phyloP scores from a whole-genome alignment of 2,797 vertebrate genomes.

The Parambassis ranga region DNA sequence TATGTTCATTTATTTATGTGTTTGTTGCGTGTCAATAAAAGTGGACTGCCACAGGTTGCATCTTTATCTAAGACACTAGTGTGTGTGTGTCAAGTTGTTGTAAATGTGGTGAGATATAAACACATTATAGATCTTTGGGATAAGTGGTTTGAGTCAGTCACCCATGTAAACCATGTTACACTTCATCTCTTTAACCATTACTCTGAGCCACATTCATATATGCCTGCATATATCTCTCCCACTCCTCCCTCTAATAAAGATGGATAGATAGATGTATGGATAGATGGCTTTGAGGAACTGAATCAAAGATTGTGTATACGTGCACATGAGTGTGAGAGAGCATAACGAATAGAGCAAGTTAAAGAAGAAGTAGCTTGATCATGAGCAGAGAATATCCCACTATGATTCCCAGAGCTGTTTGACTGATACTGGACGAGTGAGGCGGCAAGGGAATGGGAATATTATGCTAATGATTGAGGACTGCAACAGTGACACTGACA shows the following conservation, averaged over 20 bases:
- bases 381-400: constrained; percentile 30
- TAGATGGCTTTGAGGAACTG: not conserved
- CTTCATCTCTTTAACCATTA: constrained; percentile 38
- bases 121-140: constrained; percentile 46
- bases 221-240: not conserved
- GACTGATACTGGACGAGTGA: constrained; percentile 59
- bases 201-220: constrained; percentile 12
- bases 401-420: constrained; percentile 61
- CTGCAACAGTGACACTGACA: constrained; percentile 60
- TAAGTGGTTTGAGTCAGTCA: constrained; percentile 42
- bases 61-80: not conserved
- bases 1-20: not conserved
- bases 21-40: not conserved
- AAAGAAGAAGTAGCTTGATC: constrained; percentile 12
- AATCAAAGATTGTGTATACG: not conserved
- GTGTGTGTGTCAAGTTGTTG: constrained; percentile 2
- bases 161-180: constrained; percentile 41
- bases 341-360: not conserved
- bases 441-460: constrained; percentile 73
- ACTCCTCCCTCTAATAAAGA: not conserved
- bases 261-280: constrained; percentile 3
- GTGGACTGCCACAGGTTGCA: not conserved
- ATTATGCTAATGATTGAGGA: constrained; percentile 72
- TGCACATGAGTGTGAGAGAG: not conserved
- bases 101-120: constrained; percentile 11